These are phyloP conservation scores for Nyctalus aviator DNA, from an alignment of 2,797 vertebrate genomes.

Conservation along the genomic window DNA sequence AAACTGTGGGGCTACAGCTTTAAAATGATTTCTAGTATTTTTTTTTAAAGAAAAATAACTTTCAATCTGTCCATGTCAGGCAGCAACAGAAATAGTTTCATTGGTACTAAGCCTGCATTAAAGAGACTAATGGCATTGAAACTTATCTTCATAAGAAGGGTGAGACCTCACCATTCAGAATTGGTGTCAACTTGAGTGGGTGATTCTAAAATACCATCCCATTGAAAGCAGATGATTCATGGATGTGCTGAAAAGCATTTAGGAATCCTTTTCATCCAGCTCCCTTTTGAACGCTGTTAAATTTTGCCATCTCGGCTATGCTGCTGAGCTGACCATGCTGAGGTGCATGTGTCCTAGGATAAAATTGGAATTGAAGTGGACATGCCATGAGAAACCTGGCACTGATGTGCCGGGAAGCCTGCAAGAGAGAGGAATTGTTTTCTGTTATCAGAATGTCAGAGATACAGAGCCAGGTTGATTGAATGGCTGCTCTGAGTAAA, in stretches of 20 bases:
- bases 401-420: constrained; percentile 50
- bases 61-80: constrained; percentile 23
- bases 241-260: constrained; percentile 54
- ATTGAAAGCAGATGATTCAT: constrained; percentile 71
- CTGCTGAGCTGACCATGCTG: constrained; percentile 68
- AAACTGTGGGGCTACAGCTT: constrained; percentile 33
- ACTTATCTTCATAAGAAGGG: constrained; percentile 66
- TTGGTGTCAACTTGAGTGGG: constrained; percentile 69
- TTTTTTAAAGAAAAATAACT: constrained; percentile 32
- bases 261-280: constrained; percentile 59
- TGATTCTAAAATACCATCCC: constrained; percentile 63
- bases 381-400: constrained; percentile 54
- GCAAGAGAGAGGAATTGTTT: constrained; percentile 69
- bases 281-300: constrained; percentile 64
- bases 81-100: constrained; percentile 46
- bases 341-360: constrained; percentile 61
- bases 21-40: constrained; percentile 53
- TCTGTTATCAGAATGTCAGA: constrained; percentile 69
- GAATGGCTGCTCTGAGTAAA: constrained; percentile 56
- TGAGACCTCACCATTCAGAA: constrained; percentile 73
- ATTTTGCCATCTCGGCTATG: constrained; percentile 60
- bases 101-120: constrained; percentile 61
- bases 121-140: constrained; percentile 61
- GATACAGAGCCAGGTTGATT: constrained; percentile 51
- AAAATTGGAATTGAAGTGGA: constrained; percentile 72